Base-by-base conservation (phyloP, 2,113 vertebrate genomes). In the Psittacula cyanocephala region DNA sequence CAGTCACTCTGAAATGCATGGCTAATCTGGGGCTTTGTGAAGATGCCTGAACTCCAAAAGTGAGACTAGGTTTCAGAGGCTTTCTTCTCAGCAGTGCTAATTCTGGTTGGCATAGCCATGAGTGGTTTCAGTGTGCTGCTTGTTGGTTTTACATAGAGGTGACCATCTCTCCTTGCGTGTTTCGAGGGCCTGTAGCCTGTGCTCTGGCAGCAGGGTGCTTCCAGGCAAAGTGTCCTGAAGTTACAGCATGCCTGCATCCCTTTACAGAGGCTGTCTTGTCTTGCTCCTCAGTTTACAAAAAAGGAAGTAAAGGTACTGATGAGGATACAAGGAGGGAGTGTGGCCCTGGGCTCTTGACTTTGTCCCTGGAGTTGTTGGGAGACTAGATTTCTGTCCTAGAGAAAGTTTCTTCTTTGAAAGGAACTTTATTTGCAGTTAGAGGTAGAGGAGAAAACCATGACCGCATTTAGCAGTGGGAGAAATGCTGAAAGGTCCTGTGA, bases 151-250 rank as follows among this genome's bases (percentile, higher is more conserved):
- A 14, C 13, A 1, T 3, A 29, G 46, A 50, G 41, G 4, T 77
- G 72, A 59, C 11, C 0, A 0, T 13, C 37, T 84, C 46, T 59
- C 16, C 60, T 25, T 18, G 28, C 1, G 5, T 28, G 2, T 67
- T 86, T 75, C 28, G 23, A 1, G 9, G 24, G 0, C 13, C 3
- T 2, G 4, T 63, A 79, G 17, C 25, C 44, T 39, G 18, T 52
- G 53, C 29, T 33, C 7, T 2, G 1, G 67, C 39, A 55, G 43
- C 70, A 17, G 23, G 47, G 11, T 39, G 17, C 9, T n/a, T 39
- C 11, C 0, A 2, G 35, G 57, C 33, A 13, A 35, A 44, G 37
- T 2, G 16, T 62, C 69, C 81, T 74, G 69, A 31, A 43, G 39
- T 31, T 62, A 22, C 7, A 7, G 27, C 63, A 16, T 55, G 49